These are phyloP conservation scores for Tylochromis polylepis DNA, from an alignment of 2,113 vertebrate species.

Conservation along the genomic window DNA sequence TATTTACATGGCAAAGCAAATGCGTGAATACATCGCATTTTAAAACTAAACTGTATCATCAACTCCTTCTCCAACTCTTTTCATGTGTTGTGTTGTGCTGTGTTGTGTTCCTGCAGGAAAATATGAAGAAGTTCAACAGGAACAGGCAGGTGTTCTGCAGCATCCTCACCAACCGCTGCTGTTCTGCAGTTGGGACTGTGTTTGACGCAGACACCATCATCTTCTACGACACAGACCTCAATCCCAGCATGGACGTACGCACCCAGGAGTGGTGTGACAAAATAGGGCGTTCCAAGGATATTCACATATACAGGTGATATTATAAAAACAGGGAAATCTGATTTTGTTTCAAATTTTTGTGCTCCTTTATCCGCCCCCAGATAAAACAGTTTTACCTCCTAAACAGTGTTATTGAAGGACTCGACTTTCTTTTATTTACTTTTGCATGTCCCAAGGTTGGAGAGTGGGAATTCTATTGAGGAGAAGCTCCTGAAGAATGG, in stretches of 20 bases:
- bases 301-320: slow-evolving; percentile 90
- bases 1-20: background rate
- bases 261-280: slow-evolving; percentile 92
- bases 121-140: slow-evolving; percentile 85
- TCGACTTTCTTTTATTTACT: background rate
- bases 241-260: slow-evolving; percentile 88
- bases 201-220: slow-evolving; percentile 89
- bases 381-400: background rate
- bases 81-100: background rate
- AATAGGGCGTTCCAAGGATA: slow-evolving; percentile 89
- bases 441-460: slow-evolving; percentile 69
- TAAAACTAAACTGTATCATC: background rate
- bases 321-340: background rate
- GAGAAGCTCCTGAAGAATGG: slow-evolving; percentile 92
- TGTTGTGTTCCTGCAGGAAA: slow-evolving; percentile 67
- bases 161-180: slow-evolving; percentile 90
- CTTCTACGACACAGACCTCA: slow-evolving; percentile 91
- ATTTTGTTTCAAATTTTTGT: background rate
- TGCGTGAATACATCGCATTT: background rate
- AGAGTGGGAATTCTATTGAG: slow-evolving; percentile 91
- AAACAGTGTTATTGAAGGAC: background rate
- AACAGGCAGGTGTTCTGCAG: slow-evolving; percentile 87
- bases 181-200: slow-evolving; percentile 80
- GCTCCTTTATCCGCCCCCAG: background rate
- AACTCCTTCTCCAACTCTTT: background rate